These are phyloP conservation scores for Ascaphus truei DNA, from an alignment of 2,113 vertebrate species.

Conservation along the genomic window DNA sequence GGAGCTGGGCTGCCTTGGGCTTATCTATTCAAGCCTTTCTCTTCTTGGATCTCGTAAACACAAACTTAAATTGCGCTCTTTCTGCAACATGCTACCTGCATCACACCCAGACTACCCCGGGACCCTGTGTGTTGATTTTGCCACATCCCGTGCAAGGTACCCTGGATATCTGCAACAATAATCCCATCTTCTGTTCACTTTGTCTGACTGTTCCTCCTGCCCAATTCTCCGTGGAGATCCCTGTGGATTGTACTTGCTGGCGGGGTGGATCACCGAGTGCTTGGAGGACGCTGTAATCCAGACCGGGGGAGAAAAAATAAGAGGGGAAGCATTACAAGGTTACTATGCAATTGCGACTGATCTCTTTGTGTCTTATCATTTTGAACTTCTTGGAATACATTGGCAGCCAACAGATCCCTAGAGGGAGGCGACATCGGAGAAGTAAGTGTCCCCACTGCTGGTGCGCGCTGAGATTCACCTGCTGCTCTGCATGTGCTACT, in stretches of 20 bases:
- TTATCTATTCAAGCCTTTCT: neutral
- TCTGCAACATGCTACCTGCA: slow-evolving; percentile 52
- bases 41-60: neutral
- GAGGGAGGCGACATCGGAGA: slow-evolving; percentile 88
- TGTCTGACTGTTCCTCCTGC: neutral
- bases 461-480: slow-evolving; percentile 42
- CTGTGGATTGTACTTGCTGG: slow-evolving; percentile 8
- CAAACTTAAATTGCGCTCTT: slow-evolving; percentile 1
- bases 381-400: slow-evolving; percentile 98
- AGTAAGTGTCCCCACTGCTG: slow-evolving; percentile 78
- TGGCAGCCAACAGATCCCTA: slow-evolving; percentile 90
- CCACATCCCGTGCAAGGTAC: slow-evolving; percentile 10
- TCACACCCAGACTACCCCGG: slow-evolving; percentile 34
- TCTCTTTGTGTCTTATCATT: slow-evolving; percentile 93
- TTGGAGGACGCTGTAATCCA: slow-evolving; percentile 5
- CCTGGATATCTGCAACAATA: slow-evolving; percentile 40
- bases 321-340: slow-evolving; percentile 80
- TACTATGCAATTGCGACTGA: slow-evolving; percentile 99
- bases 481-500: neutral
- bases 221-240: neutral
- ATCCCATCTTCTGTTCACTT: slow-evolving; percentile 10
- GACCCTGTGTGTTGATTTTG: slow-evolving; percentile 17
- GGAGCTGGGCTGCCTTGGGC: slow-evolving; percentile 18
- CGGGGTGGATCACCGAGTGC: neutral
- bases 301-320: slow-evolving; percentile 56